phyloP scores from a whole-genome alignment of 2,113 vertebrate genomes.

The Ptilorrhoa leucosticta region DNA sequence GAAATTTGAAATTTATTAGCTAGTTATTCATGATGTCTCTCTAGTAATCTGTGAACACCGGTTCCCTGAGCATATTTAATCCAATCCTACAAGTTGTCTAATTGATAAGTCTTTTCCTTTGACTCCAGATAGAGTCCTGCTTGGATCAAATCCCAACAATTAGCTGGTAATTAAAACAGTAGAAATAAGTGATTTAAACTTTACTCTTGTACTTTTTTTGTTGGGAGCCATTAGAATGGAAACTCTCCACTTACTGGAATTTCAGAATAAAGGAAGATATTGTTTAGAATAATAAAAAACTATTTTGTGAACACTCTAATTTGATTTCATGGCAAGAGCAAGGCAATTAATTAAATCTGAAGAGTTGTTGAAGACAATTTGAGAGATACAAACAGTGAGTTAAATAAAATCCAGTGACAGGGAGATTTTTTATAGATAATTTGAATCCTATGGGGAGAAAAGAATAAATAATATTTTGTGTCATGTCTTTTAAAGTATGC shows the following conservation, averaged over 20 bases:
- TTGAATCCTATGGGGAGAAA: background rate
- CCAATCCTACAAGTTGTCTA: background rate
- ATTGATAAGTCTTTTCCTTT: background rate
- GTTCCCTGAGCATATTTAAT: background rate
- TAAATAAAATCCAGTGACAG: background rate
- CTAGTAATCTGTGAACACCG: background rate
- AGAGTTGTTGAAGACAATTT: background rate
- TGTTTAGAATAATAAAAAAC: background rate
- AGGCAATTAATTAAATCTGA: slow-evolving; percentile 8
- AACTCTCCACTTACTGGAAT: background rate
- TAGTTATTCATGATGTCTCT: background rate
- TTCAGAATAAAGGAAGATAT: background rate
- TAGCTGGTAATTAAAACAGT: background rate
- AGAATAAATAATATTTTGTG: background rate
- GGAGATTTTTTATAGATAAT: background rate
- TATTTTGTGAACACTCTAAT: background rate
- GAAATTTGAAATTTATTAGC: background rate
- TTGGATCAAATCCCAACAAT: background rate
- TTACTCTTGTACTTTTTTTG: background rate
- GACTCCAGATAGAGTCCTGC: background rate
- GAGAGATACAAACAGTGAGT: background rate
- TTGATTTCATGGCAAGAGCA: background rate
- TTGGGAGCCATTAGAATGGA: background rate
- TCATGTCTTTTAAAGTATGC: background rate
- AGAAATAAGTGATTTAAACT: background rate